Base-by-base conservation (phyloP, 2,797 vertebrate species). In the Pantherophis vulpinus region DNA sequence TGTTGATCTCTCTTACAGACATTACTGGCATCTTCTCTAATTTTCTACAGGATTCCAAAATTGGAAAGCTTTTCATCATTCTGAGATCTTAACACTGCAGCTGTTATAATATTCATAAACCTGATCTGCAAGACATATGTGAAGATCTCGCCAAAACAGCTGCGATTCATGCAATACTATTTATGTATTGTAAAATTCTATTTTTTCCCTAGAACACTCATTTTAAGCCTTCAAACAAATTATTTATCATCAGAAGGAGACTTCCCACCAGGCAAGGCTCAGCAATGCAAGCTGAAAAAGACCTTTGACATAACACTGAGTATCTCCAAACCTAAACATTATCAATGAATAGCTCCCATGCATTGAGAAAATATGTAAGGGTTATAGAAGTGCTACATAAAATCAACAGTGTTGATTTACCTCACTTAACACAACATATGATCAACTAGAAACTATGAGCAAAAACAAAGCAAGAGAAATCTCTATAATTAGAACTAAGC, bases 191-290 rank as follows among this genome's bases (percentile, higher is more conserved):
- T 87, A 90, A 90, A 90, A 87, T 93, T 93, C 89, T 70, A 87
- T 79, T 79, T 42, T 74, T 32, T 42, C 23, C 55, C 74, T 54
- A 70, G 79, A 87, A 90, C 12, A 0, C 12, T 54, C 60, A 70
- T 90, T 87, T 90, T 61, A 90, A 93, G 54, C 37, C 89, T 90
- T 93, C 92, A 90, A 87, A 90, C 74, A 90, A 86, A 59, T 92
- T 93, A 86, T 61, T 93, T 74, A 90, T 59, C 54, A 59, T 59
- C 79, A 90, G 47, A 90, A 90, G 59, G 14, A 63, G 83, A 32
- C 11, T 74, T 83, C 83, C 89, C 61, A 74, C 32, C 56, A 54
- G 60, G 83, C 32, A 59, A 60, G 42, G 66, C 51, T 89, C 27
- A 88, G 61, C 37, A 93, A 55, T 54, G 20, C 88, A 90, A 87